These are phyloP conservation scores for Poecile montanus DNA, from an alignment of 2,797 vertebrate genomes.

Conservation along the genomic window DNA sequence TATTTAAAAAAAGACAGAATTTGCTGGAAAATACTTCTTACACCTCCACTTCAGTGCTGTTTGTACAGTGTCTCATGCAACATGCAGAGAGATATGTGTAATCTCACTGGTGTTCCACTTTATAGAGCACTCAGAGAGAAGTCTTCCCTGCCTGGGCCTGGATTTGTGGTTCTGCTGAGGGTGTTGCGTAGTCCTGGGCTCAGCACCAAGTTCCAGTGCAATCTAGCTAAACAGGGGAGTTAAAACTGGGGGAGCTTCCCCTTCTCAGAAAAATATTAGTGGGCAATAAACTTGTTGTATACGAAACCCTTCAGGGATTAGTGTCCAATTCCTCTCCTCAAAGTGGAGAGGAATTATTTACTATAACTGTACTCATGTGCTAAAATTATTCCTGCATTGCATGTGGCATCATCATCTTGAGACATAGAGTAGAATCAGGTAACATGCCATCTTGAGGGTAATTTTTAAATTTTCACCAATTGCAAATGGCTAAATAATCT, in stretches of 20 bases:
- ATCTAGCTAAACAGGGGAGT: constrained; percentile 24
- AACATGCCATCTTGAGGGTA: neutral
- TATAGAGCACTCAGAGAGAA: constrained; percentile 21
- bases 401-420: neutral
- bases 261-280: neutral
- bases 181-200: constrained; percentile 37
- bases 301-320: neutral
- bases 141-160: constrained; percentile 55
- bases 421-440: neutral
- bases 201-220: constrained; percentile 19
- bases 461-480: neutral
- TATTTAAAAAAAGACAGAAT: neutral
- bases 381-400: neutral
- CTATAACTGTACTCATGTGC: neutral
- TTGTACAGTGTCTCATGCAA: neutral
- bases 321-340: neutral
- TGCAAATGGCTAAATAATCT: neutral
- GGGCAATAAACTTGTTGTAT: rapidly evolving
- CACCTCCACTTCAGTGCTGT: neutral
- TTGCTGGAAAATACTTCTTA: neutral
- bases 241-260: neutral
- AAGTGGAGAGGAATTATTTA: neutral
- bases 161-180: constrained; percentile 77
- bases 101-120: neutral
- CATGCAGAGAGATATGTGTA: neutral